Evolutionary conservation across 2,888 invertebrate species (phyloP), one percentile per base, ranked within the genome.

Genomic region (Noctuana brunneofusca): DNA sequence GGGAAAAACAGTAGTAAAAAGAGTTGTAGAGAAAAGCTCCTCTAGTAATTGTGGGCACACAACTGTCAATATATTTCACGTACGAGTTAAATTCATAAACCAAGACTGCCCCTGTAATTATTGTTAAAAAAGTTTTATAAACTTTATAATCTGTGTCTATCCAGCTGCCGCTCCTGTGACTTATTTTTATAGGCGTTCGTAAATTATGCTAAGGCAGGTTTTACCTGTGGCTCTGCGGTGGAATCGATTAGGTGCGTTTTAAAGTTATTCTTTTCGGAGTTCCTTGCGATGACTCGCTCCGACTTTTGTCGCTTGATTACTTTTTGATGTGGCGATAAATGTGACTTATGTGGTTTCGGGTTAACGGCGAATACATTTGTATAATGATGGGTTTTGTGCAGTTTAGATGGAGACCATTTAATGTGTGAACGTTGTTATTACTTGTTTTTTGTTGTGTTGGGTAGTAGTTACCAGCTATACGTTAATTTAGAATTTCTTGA

Each of bases 301-400:
- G 76, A 82, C 84, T 82, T 87, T 87, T 89, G 90, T 89, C 84
- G 80, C 83, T 82, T 89, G 89, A 89, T 90, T 86, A 81, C 87
- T 86, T 90, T 90, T 90, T 89, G 90, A 90, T 89, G 90, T 79
- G 78, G 87, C 87, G 87, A 85, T 86, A 87, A 87, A 88, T 87
- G 90, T 90, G 90, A 89, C 89, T 89, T 89, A 89, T 86, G 89
- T 81, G 89, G 89, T 86, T 84, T 82, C 74, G 74, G 73, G 76
- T 75, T 83, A 84, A 79, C 83, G 81, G 78, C 75, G 75, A 76
- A 79, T 71, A 74, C 86, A 75, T 83, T 84, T 81, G 75, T 78
- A 75, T 88, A 86, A 88, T 88, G 83, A 87, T 71, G 78, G 86
- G 80, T 79, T 84, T 76, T 81, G 83, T 82, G 85, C 84, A 80